Evolutionary conservation across 2,113 vertebrate species (phyloP), one percentile per base, ranked within the genome.

Genomic region (Burhinus oedicnemus): DNA sequence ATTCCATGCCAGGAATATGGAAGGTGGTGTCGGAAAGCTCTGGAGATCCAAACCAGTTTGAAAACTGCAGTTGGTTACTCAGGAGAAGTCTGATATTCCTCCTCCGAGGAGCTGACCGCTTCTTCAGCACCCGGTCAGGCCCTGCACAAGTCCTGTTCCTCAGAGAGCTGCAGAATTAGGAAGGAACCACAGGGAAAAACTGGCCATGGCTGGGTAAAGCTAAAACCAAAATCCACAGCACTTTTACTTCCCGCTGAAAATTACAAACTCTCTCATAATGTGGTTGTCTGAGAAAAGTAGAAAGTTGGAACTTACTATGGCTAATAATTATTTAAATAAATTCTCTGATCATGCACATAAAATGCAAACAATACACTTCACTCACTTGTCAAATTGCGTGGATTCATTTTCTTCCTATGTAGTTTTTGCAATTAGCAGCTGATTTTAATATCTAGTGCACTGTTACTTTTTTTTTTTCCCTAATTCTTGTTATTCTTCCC

Each of bases 171-270:
- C 65, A 93, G 87, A 94, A 83, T 61, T 75, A 80, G 49, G 68
- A 83, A 87, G 45, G 60, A 96, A 61, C 27, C 70, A 82, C 70
- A 91, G 47, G 26, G 38, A 30, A 60, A 66, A 84, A 87, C 34
- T 12, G 36, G 47, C 54, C 90, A 69, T 21, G 21, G 21, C 13
- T 79, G 74, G 38, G 40, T 47, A 87, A 93, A 75, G 23, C 15
- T 70, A 89, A 94, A 89, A 30, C 3, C 34, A 83, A 92, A 90
- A 85, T 72, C 61, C 44, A 45, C 0, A 6, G 70, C 66, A 72
- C 34, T 79, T 93, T 76, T 65, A 72, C 74, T 94, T 96, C 87
- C 84, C 54, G 52, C 7, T 65, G 70, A 89, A 93, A 89, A 69
- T 64, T 38, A 66, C 47, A 47, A 54, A 44, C 91, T 78, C 32